Conservation (phyloP, 1,140 invertebrate genomes). For the Calycopis cecrops region DNA sequence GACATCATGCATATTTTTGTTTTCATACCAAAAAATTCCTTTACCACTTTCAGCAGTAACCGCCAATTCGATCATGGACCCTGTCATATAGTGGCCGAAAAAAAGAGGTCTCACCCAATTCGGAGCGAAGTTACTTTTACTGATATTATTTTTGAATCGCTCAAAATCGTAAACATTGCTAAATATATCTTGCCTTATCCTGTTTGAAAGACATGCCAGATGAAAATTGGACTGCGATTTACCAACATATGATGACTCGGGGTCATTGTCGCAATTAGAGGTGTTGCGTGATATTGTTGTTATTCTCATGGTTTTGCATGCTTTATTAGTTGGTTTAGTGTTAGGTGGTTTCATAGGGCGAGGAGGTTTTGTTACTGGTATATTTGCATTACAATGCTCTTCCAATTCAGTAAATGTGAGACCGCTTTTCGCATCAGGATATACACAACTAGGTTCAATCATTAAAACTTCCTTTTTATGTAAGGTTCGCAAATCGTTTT, state of each 20-base stretch:
- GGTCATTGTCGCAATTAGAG: not conserved
- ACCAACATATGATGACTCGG: not conserved
- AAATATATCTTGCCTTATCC: constrained; percentile 10
- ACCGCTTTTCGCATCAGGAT: constrained; percentile 33
- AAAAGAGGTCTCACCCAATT: constrained; percentile 41
- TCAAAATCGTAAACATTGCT: not conserved
- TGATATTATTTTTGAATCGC: not conserved
- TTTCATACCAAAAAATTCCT: constrained; percentile 56
- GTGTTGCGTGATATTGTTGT: not conserved
- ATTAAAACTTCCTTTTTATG: constrained; percentile 29
- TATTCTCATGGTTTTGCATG: not conserved
- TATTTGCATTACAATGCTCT: constrained; percentile 29
- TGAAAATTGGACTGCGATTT: constrained; percentile 17
- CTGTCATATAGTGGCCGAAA: constrained; percentile 28
- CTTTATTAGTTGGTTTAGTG: not conserved
- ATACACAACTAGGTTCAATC: constrained; percentile 42
- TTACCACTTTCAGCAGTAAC: constrained; percentile 22
- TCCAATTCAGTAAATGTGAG: constrained; percentile 43
- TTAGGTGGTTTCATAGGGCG: not conserved
- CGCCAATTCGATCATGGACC: constrained; percentile 42
- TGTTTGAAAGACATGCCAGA: constrained; percentile 24
- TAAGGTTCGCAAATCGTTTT: constrained; percentile 36
- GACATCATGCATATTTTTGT: constrained; percentile 38
- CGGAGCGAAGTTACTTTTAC: not conserved
- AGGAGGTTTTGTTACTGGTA: not conserved